Evolutionary conservation across 2,113 vertebrate species (phyloP).

Genomic region (Laticauda colubrina): DNA sequence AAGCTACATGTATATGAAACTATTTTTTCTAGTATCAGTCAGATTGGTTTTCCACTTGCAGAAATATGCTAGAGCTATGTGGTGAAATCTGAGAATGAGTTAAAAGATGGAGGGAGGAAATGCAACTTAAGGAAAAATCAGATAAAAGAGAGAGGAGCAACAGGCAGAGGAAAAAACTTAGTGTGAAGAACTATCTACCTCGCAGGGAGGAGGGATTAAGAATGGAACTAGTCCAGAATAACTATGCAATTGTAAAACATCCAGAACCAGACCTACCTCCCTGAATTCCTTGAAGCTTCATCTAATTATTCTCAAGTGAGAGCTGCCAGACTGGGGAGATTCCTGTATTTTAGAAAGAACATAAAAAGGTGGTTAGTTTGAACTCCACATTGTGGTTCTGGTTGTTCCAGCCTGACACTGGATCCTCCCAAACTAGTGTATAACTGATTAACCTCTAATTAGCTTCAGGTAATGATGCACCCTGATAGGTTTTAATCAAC

Average conservation of each 20-base stretch:
- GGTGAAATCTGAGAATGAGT: neutral
- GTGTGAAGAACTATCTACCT: neutral
- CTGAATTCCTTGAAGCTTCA: neutral
- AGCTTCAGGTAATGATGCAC: neutral
- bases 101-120: neutral
- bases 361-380: neutral
- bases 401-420: neutral
- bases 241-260: neutral
- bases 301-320: neutral
- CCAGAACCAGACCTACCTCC: neutral
- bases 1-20: neutral
- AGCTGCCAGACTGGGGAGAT: neutral
- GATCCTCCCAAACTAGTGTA: neutral
- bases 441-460: neutral
- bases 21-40: neutral
- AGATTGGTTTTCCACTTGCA: neutral
- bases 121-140: neutral
- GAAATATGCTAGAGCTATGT: neutral
- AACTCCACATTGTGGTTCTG: neutral
- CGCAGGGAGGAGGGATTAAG: neutral
- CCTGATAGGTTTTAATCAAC: neutral
- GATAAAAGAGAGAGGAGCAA: neutral
- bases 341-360: neutral
- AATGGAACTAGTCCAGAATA: neutral
- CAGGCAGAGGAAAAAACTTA: neutral